Conservation (phyloP, 2,113 vertebrate species). For the Sigmodon hispidus region DNA sequence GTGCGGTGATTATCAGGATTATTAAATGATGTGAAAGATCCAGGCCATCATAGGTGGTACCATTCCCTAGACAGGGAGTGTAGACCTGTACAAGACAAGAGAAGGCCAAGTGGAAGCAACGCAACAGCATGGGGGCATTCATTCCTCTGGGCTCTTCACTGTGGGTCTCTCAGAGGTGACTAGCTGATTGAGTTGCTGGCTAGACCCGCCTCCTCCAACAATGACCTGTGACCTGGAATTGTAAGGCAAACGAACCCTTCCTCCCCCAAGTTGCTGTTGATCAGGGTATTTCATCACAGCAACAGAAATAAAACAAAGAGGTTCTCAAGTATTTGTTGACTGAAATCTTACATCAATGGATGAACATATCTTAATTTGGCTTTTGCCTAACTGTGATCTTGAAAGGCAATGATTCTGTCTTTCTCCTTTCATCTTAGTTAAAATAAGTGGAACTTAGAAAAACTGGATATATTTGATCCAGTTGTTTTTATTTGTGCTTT, state of each 20-base stretch:
- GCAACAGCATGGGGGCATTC: rapidly evolving
- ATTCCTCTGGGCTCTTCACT: not conserved
- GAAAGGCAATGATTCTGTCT: not conserved
- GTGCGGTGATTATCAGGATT: not conserved
- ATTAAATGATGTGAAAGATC: not conserved
- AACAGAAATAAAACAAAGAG: not conserved
- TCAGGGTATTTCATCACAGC: not conserved
- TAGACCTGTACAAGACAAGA: not conserved
- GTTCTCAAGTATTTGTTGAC: not conserved
- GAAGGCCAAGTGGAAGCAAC: not conserved
- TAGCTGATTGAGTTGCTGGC: not conserved
- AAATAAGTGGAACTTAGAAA: not conserved
- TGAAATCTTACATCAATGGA: not conserved
- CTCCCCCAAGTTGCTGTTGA: not conserved
- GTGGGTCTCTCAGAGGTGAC: not conserved
- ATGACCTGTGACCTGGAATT: not conserved
- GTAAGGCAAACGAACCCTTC: not conserved
- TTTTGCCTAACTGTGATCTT: not conserved
- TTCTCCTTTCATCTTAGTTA: not conserved
- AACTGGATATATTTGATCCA: not conserved
- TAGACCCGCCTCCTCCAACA: too few relatives aligned
- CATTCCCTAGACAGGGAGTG: not conserved
- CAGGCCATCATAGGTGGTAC: not conserved
- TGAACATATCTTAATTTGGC: not conserved
- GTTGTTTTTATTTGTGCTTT: not conserved